Base-by-base conservation (phyloP, 2,888 invertebrate species). In the Troides aeacus region DNA sequence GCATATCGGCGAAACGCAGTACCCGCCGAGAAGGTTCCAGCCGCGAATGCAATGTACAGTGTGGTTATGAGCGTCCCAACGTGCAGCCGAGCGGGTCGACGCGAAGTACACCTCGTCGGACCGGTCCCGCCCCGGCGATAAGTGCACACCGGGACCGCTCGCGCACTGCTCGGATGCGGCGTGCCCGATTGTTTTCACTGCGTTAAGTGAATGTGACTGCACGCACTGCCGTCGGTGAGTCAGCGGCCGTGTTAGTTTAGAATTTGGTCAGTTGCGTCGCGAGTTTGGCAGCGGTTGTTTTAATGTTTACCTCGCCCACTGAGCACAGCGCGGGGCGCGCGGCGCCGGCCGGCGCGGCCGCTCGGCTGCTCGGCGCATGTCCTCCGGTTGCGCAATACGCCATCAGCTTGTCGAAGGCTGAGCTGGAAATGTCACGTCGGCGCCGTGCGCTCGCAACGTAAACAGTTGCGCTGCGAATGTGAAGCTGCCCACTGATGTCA, bases 401-500 rank as follows among this genome's bases (percentile, higher is more conserved):
- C 72, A 76, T 73, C 70, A n/a, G 2, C 66, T 62, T 70, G 76
- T 74, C 75, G 72, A 72, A 71, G 69, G 70, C 68, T 60, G 76
- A 76, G 76, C 74, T 74, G 74, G 62, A 69, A 72, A 70, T 72
- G 75, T 82, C 83, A 78, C 86, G 87, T 87, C 86, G 84, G 76
- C 79, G 77, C 77, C 77, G 81, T 39, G 59, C 68, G 79, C 81
- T 83, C 85, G 83, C 81, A 90, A 91, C 84, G 90, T 92, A 92
- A 92, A 92, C 92, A 87, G 30, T 30, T 82, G 85, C 72, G 74
- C 70, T 80, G 92, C 92, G 90, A 84, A 74, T 84, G 86, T 90
- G 89, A 88, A 83, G 85, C 85, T 80, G 82, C 81, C 82, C 80
- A 77, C 85, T 92, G 92, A 92, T 92, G 92, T 92, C 92, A 92